Base-by-base conservation (phyloP, 2,888 invertebrate species). In the Empis stercorea region DNA sequence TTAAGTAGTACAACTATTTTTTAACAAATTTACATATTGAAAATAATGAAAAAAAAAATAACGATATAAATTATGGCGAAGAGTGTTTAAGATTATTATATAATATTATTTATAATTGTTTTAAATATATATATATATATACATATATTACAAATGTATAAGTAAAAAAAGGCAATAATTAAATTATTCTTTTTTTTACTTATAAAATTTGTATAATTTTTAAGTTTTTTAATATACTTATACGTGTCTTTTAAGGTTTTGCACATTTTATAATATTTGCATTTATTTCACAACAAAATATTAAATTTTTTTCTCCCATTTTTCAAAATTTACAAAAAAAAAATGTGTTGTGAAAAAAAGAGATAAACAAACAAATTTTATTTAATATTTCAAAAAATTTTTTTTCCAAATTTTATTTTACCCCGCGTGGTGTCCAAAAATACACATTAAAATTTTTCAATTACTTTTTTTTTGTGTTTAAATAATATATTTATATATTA, bases 251-350 rank as follows among this genome's bases (percentile, higher is more conserved):
- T 27, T 27, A 42, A 32, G 44, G 41, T 43, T 38, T 40, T 44
- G 13, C n/a, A 34, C 48, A 43, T 20, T 20, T 20, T n/a, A n/a
- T 5, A 46, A 42, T 42, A 39, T 46, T 46, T 20, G 23, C 20
- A 38, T 38, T 15, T 37, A 45, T 38, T 17, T 36, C 14, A 34
- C n/a, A 47, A 51, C 44, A 36, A 46, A n/a, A 34, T 23, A 38
- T 15, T 38, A n/a, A 45, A 15, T 34, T 30, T 15, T 44, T 17
- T 32, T 6, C 7, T 43, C 14, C 14, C 10, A 43, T 39, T 23
- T 50, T 52, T 49, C 27, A 54, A 50, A 41, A 45, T 36, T 49
- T 40, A 50, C 47, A 46, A 48, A 45, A 47, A 14, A 42, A 51
- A 38, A 11, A 37, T 39, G 5, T 27, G 9, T 27, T 27, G 9